These are phyloP conservation scores for Origma solitaria DNA, from an alignment of 2,113 vertebrate species.

Conservation along the genomic window DNA sequence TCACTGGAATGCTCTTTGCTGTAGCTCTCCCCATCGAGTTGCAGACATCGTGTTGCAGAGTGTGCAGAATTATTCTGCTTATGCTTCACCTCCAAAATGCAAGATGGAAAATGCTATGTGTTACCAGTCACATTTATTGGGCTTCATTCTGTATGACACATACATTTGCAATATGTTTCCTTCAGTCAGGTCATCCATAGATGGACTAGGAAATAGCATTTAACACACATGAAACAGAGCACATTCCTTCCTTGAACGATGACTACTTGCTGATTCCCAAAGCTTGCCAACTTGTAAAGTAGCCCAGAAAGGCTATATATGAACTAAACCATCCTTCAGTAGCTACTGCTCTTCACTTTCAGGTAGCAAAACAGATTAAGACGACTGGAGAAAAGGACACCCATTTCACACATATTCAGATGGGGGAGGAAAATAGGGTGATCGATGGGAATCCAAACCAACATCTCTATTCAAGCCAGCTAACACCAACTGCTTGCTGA, in stretches of 20 bases:
- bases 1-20: background rate
- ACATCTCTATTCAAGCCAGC: background rate
- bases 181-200: slow-evolving; percentile 32
- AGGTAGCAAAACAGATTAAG: background rate
- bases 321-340: background rate
- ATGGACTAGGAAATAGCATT: slow-evolving; percentile 21
- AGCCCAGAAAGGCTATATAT: background rate
- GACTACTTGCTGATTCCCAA: background rate
- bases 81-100: background rate
- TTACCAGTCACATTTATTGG: background rate
- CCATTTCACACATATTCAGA: background rate
- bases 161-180: slow-evolving; percentile 41
- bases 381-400: background rate
- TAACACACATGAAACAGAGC: background rate
- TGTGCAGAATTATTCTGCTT: background rate
- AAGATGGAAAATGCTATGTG: background rate
- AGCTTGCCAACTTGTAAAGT: slow-evolving; percentile 25
- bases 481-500: background rate
- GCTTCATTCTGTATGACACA: slow-evolving; percentile 3
- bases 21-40: background rate
- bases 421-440: background rate
- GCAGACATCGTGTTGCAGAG: background rate
- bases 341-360: background rate
- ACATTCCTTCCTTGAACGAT: background rate
- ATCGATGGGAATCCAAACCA: background rate